Percentiles rank a stretch among this genome's conserved stretches.
phyloP scores from a whole-genome alignment of 2,888 invertebrate genomes.

The Agrotis exclamationis region DNA sequence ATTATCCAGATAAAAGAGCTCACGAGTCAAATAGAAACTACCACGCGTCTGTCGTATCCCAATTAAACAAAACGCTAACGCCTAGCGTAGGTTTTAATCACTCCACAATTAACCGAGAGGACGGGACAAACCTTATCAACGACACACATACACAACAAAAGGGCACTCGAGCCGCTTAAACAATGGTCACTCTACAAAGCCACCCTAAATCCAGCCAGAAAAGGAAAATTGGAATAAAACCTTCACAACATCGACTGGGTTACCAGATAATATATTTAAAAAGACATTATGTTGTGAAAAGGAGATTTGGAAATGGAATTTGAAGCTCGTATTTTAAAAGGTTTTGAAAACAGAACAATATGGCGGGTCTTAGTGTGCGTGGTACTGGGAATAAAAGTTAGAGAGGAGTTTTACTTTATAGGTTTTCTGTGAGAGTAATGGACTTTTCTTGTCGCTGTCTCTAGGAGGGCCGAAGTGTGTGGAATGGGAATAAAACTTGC shows the following conservation, averaged over 20 bases:
- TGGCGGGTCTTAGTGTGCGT: constrained; percentile 44
- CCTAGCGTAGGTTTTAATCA: constrained; percentile 56
- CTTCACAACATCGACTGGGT: constrained; percentile 62
- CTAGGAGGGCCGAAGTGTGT: constrained; percentile 40
- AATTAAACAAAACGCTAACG: constrained; percentile 51
- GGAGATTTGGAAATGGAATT: constrained; percentile 59
- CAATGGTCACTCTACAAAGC: constrained; percentile 77
- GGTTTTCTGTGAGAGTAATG: constrained; percentile 65
- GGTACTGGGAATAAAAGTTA: constrained; percentile 54
- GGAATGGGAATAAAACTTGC: constrained; percentile 39
- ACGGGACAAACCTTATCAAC: constrained; percentile 72
- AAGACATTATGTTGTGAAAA: constrained; percentile 55
- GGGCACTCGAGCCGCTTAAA: constrained; percentile 73
- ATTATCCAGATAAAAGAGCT: background rate
- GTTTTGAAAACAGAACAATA: constrained; percentile 58
- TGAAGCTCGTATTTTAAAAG: constrained; percentile 49
- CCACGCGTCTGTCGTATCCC: constrained; percentile 27
- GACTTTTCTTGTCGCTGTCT: constrained; percentile 68
- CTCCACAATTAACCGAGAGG: constrained; percentile 71
- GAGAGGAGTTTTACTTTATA: constrained; percentile 50
- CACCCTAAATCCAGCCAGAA: constrained; percentile 73
- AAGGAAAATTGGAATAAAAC: constrained; percentile 75
- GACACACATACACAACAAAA: constrained; percentile 76
- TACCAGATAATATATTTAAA: constrained; percentile 69
- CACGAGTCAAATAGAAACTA: constrained; percentile 30